These are phyloP conservation scores for Flabesymbios commensalis DNA, from an alignment of 2,888 invertebrate species.

Conservation along the genomic window DNA sequence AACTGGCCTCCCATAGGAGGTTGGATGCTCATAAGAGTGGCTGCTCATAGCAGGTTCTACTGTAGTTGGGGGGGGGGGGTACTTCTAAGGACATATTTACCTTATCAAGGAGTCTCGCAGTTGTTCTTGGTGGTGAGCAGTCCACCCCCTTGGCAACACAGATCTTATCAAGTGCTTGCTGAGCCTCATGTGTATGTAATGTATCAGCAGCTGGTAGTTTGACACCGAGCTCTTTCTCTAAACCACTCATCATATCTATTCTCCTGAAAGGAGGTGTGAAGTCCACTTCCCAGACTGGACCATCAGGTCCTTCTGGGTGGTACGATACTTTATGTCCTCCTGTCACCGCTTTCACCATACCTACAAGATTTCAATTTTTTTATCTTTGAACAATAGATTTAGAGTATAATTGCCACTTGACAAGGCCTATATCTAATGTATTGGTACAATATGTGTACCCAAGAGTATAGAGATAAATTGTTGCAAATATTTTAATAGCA, in stretches of 20 bases:
- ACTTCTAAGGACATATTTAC: too few relatives aligned
- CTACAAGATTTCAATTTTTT: conserved; percentile 55
- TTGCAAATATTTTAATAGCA: too few relatives aligned
- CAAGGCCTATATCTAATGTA: too few relatives aligned
- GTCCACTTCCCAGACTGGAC: conserved; percentile 83
- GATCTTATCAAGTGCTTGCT: conserved; percentile 75
- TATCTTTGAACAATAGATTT: neutral
- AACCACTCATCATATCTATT: conserved; percentile 85
- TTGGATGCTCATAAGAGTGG: too few relatives aligned
- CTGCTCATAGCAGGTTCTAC: too few relatives aligned
- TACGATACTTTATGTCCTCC: conserved; percentile 89
- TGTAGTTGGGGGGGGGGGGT: too few relatives aligned
- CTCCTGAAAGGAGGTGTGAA: conserved; percentile 96
- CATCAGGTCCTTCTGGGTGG: conserved; percentile 80
- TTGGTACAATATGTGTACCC: too few relatives aligned
- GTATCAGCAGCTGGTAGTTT: conserved; percentile 62
- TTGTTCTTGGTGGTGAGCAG: conserved; percentile 89
- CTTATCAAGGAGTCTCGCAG: conserved; percentile 92
- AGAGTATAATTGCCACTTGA: too few relatives aligned
- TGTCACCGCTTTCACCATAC: conserved; percentile 91
- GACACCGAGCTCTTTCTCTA: conserved; percentile 76
- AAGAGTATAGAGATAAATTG: too few relatives aligned
- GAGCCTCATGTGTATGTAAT: conserved; percentile 57
- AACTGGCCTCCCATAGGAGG: too few relatives aligned
- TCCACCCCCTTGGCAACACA: conserved; percentile 86